A percentile compares a stretch with the other conserved stretches of the same genome.
Conservation (phyloP, 2,888 invertebrate genomes). For the Andrena flavipes region DNA sequence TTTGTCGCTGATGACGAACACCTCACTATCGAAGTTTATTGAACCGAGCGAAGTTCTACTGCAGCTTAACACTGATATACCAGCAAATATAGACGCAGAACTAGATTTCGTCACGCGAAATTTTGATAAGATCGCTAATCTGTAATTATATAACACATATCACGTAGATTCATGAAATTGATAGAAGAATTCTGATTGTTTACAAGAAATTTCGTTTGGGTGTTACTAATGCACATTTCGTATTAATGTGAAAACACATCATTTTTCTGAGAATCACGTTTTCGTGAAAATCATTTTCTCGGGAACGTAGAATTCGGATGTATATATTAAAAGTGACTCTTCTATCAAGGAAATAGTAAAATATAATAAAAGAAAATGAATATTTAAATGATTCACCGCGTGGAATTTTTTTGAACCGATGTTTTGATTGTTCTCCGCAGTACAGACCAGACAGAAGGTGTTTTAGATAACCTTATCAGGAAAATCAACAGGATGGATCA, state of each 20-base stretch:
- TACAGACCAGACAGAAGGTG: background rate
- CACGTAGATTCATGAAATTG: background rate
- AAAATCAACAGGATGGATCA: slow-evolving; percentile 17
- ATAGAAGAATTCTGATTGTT: background rate
- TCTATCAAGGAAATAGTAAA: background rate
- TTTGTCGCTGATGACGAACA: slow-evolving; percentile 13
- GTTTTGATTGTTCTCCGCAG: slow-evolving; percentile 15
- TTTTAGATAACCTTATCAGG: slow-evolving; percentile 3
- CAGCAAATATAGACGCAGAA: slow-evolving; percentile 1
- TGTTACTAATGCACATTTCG: too few species aligned
- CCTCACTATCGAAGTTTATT: background rate
- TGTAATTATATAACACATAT: slow-evolving; percentile 22
- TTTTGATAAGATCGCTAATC: background rate
- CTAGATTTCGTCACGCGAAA: slow-evolving; percentile 35
- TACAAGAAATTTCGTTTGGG: too few species aligned
- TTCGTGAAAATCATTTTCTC: too few species aligned
- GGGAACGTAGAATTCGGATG: too few species aligned
- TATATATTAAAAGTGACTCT: too few species aligned
- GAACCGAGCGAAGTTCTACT: background rate
- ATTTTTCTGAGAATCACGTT: too few species aligned
- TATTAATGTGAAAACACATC: too few species aligned
- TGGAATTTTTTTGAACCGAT: background rate
- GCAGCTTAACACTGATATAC: background rate
- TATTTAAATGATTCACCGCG: background rate
- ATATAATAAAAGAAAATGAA: background rate